Evolutionary conservation across 2,797 vertebrate genomes (phyloP).

Genomic region (Podarcis lilfordi): DNA sequence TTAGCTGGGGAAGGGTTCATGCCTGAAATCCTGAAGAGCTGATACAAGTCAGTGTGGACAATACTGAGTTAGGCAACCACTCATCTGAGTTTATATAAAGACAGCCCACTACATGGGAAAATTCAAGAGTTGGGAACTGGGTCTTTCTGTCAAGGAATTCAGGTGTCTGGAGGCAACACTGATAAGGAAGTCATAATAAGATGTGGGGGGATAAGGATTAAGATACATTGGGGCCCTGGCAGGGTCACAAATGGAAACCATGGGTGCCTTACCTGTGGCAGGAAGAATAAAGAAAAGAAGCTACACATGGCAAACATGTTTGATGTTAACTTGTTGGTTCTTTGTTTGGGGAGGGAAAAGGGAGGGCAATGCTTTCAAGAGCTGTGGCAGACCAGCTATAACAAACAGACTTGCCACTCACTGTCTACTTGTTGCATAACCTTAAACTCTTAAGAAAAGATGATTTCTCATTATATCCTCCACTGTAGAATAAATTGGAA

Average conservation of each 20-base stretch:
- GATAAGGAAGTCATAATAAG: background rate
- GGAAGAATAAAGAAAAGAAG: background rate
- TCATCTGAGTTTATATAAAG: background rate
- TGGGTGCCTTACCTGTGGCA: background rate
- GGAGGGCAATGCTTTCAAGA: background rate
- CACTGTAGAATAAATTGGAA: background rate
- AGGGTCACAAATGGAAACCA: background rate
- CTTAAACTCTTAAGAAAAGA: background rate
- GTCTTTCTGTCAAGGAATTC: background rate
- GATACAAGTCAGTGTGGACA: background rate
- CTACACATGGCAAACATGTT: background rate
- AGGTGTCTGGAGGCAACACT: background rate
- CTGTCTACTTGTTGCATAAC: background rate
- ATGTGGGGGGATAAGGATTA: background rate
- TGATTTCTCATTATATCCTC: background rate
- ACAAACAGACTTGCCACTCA: background rate
- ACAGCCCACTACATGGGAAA: background rate
- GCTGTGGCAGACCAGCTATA: background rate
- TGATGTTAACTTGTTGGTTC: background rate
- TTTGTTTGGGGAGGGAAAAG: no score
- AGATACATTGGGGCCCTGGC: no score
- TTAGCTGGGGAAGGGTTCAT: background rate
- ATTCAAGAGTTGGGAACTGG: slow-evolving; percentile 1
- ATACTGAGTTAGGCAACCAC: background rate
- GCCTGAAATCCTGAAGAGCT: background rate